These are phyloP conservation scores for Lamprologus callipterus DNA, from an alignment of 2,113 vertebrate genomes.

Conservation along the genomic window DNA sequence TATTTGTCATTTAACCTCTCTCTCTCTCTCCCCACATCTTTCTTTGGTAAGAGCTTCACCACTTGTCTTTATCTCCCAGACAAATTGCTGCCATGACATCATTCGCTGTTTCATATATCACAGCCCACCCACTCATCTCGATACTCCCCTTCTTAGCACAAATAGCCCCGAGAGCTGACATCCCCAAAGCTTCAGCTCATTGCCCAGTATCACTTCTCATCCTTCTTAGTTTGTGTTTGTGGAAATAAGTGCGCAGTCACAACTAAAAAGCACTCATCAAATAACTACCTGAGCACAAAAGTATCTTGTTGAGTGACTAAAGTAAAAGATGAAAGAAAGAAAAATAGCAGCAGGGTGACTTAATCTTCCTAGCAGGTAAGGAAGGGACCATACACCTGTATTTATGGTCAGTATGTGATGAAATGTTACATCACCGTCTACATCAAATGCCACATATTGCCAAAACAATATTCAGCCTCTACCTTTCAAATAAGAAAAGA, in stretches of 20 bases:
- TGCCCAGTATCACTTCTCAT: background rate
- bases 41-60: slow-evolving; percentile 2
- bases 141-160: background rate
- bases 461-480: background rate
- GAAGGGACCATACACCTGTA: background rate
- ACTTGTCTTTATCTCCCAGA: slow-evolving; percentile 23
- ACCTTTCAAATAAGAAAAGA: background rate
- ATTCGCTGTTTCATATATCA: slow-evolving; percentile 18
- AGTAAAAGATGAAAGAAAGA: background rate
- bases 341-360: background rate
- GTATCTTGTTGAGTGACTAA: background rate
- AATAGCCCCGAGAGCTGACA: background rate
- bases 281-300: background rate
- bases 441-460: background rate
- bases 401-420: background rate
- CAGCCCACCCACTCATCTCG: slow-evolving; percentile 12
- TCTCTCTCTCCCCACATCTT: background rate
- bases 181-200: slow-evolving; percentile 16
- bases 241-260: background rate
- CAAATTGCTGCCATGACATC: slow-evolving; percentile 34
- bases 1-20: slow-evolving; percentile 5
- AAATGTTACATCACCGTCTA: background rate
- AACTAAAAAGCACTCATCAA: background rate
- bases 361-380: background rate
- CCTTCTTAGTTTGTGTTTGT: background rate